phyloP scores from a whole-genome alignment of 2,797 vertebrate species.

The Poliocrania exsul region DNA sequence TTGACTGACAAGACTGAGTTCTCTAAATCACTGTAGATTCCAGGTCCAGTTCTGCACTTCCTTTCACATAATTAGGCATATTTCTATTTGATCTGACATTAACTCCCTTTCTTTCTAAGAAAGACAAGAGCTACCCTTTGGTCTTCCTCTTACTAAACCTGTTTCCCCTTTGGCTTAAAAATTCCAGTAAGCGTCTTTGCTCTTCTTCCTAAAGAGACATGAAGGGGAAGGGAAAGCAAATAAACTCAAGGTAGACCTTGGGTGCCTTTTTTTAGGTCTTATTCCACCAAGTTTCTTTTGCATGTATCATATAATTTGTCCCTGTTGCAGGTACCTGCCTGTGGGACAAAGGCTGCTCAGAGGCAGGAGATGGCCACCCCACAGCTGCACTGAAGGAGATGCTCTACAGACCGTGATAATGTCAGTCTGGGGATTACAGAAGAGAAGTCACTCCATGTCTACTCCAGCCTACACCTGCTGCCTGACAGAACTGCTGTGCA shows the following conservation, averaged over 20 bases:
- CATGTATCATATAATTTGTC: fast-evolving
- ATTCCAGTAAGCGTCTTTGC: background rate
- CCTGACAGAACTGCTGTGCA: fast-evolving
- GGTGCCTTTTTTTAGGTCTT: background rate
- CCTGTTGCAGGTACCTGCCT: fast-evolving
- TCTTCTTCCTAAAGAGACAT: background rate
- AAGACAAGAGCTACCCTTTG: background rate
- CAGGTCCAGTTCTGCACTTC: background rate
- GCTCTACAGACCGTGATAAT: background rate
- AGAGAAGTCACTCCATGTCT: background rate
- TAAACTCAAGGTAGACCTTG: background rate
- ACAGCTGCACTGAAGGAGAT: background rate
- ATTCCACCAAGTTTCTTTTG: background rate
- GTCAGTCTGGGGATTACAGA: background rate
- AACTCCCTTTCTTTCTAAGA: background rate
- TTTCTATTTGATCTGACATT: background rate
- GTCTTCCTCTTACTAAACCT: background rate
- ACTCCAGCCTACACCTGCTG: background rate
- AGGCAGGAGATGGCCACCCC: background rate
- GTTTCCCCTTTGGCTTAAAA: background rate
- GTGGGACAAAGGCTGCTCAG: fast-evolving
- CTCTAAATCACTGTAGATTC: background rate
- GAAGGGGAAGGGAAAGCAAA: background rate
- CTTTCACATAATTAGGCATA: background rate
- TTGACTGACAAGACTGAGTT: background rate